Percentiles rank a stretch among this genome's conserved stretches.
Conservation (phyloP, 2,113 vertebrate species). For the Mesitornis unicolor region DNA sequence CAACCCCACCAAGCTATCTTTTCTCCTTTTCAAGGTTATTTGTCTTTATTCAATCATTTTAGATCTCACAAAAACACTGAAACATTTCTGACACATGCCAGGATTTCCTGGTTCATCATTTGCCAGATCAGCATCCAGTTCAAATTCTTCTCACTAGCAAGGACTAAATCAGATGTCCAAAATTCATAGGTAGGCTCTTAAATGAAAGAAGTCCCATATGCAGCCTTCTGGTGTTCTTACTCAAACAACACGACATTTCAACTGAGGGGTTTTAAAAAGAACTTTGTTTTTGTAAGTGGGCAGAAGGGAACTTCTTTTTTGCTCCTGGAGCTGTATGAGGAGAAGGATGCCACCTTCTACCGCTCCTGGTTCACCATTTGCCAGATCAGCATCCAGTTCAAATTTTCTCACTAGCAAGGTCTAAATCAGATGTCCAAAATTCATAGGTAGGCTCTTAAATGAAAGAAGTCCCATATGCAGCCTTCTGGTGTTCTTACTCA, state of each 20-base stretch:
- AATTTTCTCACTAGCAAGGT: background rate
- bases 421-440: background rate
- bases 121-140: background rate
- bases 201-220: background rate
- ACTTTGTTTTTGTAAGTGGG: background rate
- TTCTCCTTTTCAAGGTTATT: background rate
- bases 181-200: background rate
- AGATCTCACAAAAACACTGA: background rate
- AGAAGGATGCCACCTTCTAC: background rate
- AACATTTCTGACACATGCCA: background rate
- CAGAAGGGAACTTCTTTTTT: background rate
- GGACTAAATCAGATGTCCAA: background rate
- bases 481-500: background rate
- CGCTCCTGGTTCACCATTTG: background rate
- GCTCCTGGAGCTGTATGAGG: rapidly evolving
- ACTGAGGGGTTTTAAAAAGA: background rate
- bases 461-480: background rate
- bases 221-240: background rate
- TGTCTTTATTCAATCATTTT: background rate
- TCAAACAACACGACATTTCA: background rate
- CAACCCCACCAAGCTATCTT: background rate
- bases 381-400: background rate
- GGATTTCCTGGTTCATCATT: background rate
- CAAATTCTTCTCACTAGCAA: background rate
- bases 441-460: background rate